A percentile compares a stretch with the other conserved stretches of the same genome.
Evolutionary conservation across 2,888 invertebrate species (phyloP).

Genomic region (Leucophenga maculata): DNA sequence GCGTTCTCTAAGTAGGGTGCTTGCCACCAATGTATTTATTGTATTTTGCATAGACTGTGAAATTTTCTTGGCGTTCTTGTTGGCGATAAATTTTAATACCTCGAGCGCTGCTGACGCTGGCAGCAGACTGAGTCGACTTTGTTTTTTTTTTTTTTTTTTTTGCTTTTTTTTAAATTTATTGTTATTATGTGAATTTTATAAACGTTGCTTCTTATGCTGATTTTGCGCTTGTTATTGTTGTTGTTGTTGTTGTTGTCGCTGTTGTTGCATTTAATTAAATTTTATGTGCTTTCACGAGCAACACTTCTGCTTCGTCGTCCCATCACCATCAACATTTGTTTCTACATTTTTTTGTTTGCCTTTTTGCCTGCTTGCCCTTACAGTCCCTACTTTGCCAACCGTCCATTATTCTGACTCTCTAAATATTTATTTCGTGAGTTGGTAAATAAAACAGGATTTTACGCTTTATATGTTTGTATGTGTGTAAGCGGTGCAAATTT

Average conservation of each 20-base stretch:
- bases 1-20: too few species aligned
- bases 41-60: too few species aligned
- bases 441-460: slow-evolving; percentile 18
- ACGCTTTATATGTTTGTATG: background rate
- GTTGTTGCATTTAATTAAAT: slow-evolving; percentile 64
- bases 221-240: slow-evolving; percentile 30
- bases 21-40: too few species aligned
- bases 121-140: slow-evolving; percentile 29
- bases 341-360: background rate
- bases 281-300: slow-evolving; percentile 51
- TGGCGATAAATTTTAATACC: slow-evolving; percentile 65
- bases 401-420: too few species aligned
- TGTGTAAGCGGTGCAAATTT: slow-evolving; percentile 7
- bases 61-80: slow-evolving; percentile 51
- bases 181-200: slow-evolving; percentile 67
- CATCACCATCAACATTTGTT: background rate
- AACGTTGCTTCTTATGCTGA: slow-evolving; percentile 45
- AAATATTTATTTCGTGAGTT: slow-evolving; percentile 11
- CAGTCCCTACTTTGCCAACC: too few species aligned
- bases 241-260: slow-evolving; percentile 49
- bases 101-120: slow-evolving; percentile 31
- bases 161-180: slow-evolving; percentile 63
- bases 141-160: slow-evolving; percentile 52
- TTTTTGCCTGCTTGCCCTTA: background rate
- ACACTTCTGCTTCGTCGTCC: background rate